Conservation (phyloP, 2,113 vertebrate genomes). For the Tyrannus savana region DNA sequence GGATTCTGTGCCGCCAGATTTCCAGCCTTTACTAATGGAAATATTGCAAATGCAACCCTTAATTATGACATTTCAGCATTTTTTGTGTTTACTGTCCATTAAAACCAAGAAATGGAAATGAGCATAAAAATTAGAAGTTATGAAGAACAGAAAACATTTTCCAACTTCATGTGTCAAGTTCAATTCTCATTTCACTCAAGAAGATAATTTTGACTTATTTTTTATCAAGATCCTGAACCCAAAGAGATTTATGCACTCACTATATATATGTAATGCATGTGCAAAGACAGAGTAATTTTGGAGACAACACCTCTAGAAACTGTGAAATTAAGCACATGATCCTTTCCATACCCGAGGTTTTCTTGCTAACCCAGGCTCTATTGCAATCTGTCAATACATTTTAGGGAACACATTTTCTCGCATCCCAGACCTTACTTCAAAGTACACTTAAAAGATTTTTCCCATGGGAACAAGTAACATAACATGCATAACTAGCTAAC, state of each 20-base stretch:
- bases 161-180: not conserved
- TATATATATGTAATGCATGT: not conserved
- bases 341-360: not conserved
- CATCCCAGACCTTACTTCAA: not conserved
- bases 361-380: not conserved
- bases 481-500: not conserved
- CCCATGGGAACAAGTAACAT: not conserved
- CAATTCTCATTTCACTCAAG: not conserved
- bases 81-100: not conserved
- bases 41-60: not conserved
- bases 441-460: not conserved
- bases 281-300: not conserved
- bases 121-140: not conserved
- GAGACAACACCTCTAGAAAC: not conserved
- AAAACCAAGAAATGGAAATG: not conserved
- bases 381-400: not conserved
- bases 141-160: not conserved
- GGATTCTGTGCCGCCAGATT: not conserved
- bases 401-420: not conserved
- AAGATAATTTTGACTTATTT: not conserved
- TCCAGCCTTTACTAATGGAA: not conserved
- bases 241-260: not conserved
- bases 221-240: not conserved
- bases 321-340: not conserved
- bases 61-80: not conserved